These are phyloP conservation scores for Malacosoma neustria DNA, from an alignment of 2,888 invertebrate genomes.

Conservation along the genomic window DNA sequence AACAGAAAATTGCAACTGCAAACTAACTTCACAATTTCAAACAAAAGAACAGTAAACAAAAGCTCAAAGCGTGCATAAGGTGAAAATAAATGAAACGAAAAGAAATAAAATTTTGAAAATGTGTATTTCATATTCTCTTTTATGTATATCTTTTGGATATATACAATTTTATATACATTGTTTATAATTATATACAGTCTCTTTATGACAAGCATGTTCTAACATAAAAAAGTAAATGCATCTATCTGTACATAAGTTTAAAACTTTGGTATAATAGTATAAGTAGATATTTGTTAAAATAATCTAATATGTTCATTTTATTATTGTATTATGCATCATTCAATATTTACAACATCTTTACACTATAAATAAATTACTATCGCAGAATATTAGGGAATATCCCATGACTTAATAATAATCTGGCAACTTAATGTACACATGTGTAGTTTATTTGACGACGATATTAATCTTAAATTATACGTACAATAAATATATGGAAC, in stretches of 20 bases:
- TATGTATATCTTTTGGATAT: slow-evolving; percentile 43
- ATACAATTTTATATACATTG: slow-evolving; percentile 58
- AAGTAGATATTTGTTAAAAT: slow-evolving; percentile 9
- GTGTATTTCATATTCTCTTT: slow-evolving; percentile 58
- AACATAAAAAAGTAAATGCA: slow-evolving; percentile 50
- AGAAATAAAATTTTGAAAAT: slow-evolving; percentile 62
- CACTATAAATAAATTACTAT: slow-evolving; percentile 55
- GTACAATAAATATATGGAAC: slow-evolving; percentile 57
- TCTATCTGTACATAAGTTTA: slow-evolving; percentile 64
- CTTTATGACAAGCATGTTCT: slow-evolving; percentile 34
- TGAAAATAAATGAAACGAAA: slow-evolving; percentile 61
- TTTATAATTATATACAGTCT: slow-evolving; percentile 60
- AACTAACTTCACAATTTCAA: neutral
- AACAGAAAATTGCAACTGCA: neutral
- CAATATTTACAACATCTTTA: slow-evolving; percentile 42
- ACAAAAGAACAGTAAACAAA: slow-evolving; percentile 8
- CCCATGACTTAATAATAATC: slow-evolving; percentile 44
- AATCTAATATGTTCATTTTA: slow-evolving; percentile 13
- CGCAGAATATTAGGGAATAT: slow-evolving; percentile 65
- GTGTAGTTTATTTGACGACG: slow-evolving; percentile 35
- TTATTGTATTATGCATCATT: slow-evolving; percentile 20
- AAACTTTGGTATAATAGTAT: slow-evolving; percentile 68
- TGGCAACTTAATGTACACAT: slow-evolving; percentile 44
- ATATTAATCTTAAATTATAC: slow-evolving; percentile 21
- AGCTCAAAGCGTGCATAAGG: slow-evolving; percentile 12